Base-by-base conservation (phyloP, 2,888 invertebrate species). In the Heterodera filipjevi region DNA sequence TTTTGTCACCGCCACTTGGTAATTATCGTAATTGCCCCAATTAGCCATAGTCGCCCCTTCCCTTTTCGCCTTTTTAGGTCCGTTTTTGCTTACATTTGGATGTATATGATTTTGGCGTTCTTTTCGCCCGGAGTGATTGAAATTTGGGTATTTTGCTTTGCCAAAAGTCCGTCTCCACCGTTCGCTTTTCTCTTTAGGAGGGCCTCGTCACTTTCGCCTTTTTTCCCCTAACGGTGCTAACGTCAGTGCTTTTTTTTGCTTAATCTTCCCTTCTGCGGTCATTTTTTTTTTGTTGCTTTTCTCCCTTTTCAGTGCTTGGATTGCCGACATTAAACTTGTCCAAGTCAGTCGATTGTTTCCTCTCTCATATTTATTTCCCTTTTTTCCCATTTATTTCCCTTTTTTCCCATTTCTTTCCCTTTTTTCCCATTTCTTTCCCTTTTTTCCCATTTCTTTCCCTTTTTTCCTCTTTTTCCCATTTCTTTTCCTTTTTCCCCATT, bases 1-100 rank as follows among this genome's bases (percentile, higher is more conserved):
- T 91, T 94, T 97, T 89, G 95, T 99, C 78, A 99, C 99, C 19
- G 96, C 98, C 66, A 93, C 94, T 14, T 98, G 97, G 95, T 96
- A 59, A 27, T n/a, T 12, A n/a, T n/a, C n/a, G n/a, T n/a, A 10
- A 59, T 10, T 44, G 8, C 3, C 39, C 5, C n/a, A 22, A 16
- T 46, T 46, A 27, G 2, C 19, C 2, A 14, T 35, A 35, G 22
- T 72, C 32, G 3, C n/a, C 35, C 16, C 16, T 32, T 6, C 68
- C 16, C 16, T 33, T 14, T 22, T 68, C 10, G 3, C 68, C n/a
- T 68, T 68, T 49, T 14, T 49, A 84, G 83, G 83, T 86, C 87
- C 16, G 92, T 99, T 77, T 97, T 98, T 89, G 99, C 99, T 66
- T 99, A 99, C 90, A 93, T 99, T 76, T 99, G 99, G 82, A 78